Evolutionary conservation across 1,140 invertebrate species (phyloP), one percentile per base, ranked within the genome.

Genomic region (Lethocerus indicus): DNA sequence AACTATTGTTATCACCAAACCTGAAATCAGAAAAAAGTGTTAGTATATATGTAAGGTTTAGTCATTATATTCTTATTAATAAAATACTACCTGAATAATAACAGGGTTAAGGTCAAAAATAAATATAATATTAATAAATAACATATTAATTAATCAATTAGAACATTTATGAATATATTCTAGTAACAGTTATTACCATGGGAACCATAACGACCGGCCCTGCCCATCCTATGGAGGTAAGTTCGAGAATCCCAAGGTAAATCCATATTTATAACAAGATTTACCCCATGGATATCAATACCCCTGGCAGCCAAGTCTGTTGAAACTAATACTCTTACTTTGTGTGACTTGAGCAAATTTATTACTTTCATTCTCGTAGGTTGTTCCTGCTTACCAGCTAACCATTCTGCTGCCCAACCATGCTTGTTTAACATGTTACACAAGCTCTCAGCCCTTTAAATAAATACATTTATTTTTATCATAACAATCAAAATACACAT

Each of bases 191-290:
- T 20, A 39, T 54, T 71, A 48, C 84, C 86, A 59, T 73, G 71
- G 16, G 82, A 79, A 1, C 87, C 87, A 69, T 80, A 98, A 56
- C 94, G 71, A 1, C 93, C 94, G 45, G 90, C 89, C 58, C 93
- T 73, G 5, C 94, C 94, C 60, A 95, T 91, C 62, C 94, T 73
- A 68, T 98, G 95, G 50, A 98, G 73, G 73, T 97, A 98, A 2
- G 87, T 94, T 47, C 86, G 78, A 57, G 74, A 71, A 61, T 91
- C 81, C 43, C 57, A 59, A 1, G 95, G 89, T 35, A 83, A 62
- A 63, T 97, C 93, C 58, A 96, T 73, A 67, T 97, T 96, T 9
- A 98, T 76, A 1, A 98, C 82, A 36, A 98, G 67, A 71, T 98
- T 86, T 6, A 97, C 81, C 70, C 91, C 84, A 46, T 83, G 76